Conservation (phyloP, 2,113 vertebrate genomes). For the Tringa solitaria region DNA sequence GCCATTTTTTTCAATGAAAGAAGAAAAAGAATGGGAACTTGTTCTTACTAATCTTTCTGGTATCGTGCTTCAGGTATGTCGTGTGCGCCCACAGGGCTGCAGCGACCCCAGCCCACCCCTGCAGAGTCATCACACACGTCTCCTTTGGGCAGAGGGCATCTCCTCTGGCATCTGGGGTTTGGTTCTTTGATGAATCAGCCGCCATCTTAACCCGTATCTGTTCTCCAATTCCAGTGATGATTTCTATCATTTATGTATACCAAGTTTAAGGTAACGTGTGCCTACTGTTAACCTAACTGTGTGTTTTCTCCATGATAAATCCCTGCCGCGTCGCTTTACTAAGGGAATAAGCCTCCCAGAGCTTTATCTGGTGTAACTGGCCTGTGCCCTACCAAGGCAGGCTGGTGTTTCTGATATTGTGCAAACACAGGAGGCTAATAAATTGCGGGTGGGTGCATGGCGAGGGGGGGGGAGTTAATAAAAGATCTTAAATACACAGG, state of each 20-base stretch:
- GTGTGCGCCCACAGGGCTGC: background rate
- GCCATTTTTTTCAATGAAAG: background rate
- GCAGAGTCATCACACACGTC: background rate
- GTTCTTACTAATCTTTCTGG: background rate
- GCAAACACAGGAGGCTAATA: background rate
- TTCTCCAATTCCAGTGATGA: background rate
- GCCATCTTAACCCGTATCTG: background rate
- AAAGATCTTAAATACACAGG: background rate
- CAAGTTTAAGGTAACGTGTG: accelerated
- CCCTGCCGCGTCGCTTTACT: background rate
- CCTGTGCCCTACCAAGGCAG: background rate
- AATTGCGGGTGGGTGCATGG: background rate
- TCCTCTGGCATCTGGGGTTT: background rate
- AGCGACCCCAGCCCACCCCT: background rate
- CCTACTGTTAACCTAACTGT: background rate
- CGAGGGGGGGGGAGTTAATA: background rate
- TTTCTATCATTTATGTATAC: background rate
- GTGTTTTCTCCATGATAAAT: background rate
- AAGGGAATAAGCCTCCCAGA: background rate
- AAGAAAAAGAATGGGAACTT: background rate
- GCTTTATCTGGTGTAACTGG: background rate
- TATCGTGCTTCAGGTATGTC: background rate
- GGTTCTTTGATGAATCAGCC: background rate
- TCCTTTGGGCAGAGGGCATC: background rate
- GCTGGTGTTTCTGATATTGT: background rate